Conservation (phyloP, 2,113 vertebrate genomes). For the Mustelus asterias region DNA sequence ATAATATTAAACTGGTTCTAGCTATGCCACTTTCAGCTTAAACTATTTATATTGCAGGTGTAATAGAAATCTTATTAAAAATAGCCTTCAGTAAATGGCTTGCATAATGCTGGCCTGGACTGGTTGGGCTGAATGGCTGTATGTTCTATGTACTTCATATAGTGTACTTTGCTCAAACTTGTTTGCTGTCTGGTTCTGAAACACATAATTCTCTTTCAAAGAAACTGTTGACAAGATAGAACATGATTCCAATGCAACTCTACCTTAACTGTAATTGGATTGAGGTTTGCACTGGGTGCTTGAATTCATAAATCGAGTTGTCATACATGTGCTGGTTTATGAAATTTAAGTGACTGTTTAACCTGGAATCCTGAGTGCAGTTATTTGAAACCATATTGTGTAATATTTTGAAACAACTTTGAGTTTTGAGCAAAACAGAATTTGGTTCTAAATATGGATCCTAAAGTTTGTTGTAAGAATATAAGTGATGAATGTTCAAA, state of each 20-base stretch:
- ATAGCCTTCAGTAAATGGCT: background rate
- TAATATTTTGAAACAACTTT: background rate
- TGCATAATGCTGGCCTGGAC: background rate
- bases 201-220: background rate
- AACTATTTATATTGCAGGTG: background rate
- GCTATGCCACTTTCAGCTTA: background rate
- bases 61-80: background rate
- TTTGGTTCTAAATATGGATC: background rate
- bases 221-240: slow-evolving; percentile 11
- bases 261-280: slow-evolving; percentile 5
- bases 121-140: background rate
- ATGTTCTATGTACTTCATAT: background rate
- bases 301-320: slow-evolving; percentile 25
- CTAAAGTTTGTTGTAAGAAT: background rate
- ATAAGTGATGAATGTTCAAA: background rate
- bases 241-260: background rate
- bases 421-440: background rate
- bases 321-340: background rate
- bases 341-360: background rate
- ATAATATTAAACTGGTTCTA: background rate
- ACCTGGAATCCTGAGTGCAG: background rate
- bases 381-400: background rate
- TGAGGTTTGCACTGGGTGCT: background rate
- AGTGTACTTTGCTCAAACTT: slow-evolving; percentile 5
- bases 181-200: background rate